Conservation (phyloP, 2,888 invertebrate genomes). For the Oasisia sp. region DNA sequence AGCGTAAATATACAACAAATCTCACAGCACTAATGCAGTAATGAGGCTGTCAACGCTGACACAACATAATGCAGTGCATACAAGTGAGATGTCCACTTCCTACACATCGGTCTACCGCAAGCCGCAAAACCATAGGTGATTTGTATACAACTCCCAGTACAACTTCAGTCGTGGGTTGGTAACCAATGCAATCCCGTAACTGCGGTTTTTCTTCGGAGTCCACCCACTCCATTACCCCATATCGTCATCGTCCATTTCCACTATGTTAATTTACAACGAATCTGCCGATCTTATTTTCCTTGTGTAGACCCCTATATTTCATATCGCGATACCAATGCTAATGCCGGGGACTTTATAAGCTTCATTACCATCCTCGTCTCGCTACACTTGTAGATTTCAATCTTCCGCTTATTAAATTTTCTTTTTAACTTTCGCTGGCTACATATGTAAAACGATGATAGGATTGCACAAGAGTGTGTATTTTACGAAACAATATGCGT, state of each 20-base stretch:
- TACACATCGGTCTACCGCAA: neutral
- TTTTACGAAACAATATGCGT: no score
- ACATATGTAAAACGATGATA: no score
- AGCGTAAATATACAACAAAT: no score
- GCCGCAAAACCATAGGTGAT: neutral
- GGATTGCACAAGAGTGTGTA: no score
- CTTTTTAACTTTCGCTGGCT: neutral
- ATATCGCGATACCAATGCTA: neutral
- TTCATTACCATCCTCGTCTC: neutral
- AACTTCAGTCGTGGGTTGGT: neutral
- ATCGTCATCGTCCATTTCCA: neutral
- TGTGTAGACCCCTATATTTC: neutral
- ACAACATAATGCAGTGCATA: neutral
- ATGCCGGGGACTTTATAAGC: neutral
- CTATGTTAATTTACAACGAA: slow-evolving; percentile 4
- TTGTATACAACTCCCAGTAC: neutral
- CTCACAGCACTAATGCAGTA: no score
- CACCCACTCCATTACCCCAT: neutral
- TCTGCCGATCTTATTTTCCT: neutral
- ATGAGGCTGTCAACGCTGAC: neutral
- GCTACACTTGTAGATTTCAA: neutral
- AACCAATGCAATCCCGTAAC: neutral
- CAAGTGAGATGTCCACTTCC: neutral
- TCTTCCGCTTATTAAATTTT: neutral
- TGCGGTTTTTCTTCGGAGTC: neutral